Evolutionary conservation across 2,113 vertebrate species (phyloP).

Genomic region (Pelecanus crispus): DNA sequence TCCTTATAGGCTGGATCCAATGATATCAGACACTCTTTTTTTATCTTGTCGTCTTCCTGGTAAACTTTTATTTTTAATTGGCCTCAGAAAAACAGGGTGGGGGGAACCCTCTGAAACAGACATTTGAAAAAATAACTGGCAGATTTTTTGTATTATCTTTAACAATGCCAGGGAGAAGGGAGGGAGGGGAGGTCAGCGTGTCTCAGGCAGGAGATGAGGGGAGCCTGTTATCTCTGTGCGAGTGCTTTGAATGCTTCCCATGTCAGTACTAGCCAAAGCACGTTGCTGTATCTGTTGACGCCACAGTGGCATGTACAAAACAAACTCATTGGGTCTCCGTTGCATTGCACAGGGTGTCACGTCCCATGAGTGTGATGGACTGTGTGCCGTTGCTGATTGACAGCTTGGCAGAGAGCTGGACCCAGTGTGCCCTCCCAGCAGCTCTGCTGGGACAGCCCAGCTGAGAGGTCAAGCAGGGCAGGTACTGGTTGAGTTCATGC

Average conservation of each 20-base stretch:
- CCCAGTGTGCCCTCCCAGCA: background rate
- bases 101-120: background rate
- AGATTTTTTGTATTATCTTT: slow-evolving; percentile 14
- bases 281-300: background rate
- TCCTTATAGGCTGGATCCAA: slow-evolving; percentile 19
- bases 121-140: background rate
- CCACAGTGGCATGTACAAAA: background rate
- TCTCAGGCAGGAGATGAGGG: background rate
- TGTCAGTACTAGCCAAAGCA: background rate
- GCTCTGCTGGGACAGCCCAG: accelerated
- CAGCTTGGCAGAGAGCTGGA: background rate
- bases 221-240: background rate
- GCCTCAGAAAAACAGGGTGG: background rate
- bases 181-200: background rate
- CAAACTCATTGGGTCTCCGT: background rate
- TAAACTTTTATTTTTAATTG: slow-evolving; percentile 36
- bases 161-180: background rate
- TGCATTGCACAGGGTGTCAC: background rate
- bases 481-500: background rate
- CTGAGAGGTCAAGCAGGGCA: background rate
- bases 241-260: slow-evolving; percentile 13
- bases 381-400: background rate
- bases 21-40: background rate
- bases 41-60: background rate
- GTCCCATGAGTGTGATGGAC: background rate